Base-by-base conservation (phyloP, 2,797 vertebrate genomes). In the Mormyrops boulengeri region DNA sequence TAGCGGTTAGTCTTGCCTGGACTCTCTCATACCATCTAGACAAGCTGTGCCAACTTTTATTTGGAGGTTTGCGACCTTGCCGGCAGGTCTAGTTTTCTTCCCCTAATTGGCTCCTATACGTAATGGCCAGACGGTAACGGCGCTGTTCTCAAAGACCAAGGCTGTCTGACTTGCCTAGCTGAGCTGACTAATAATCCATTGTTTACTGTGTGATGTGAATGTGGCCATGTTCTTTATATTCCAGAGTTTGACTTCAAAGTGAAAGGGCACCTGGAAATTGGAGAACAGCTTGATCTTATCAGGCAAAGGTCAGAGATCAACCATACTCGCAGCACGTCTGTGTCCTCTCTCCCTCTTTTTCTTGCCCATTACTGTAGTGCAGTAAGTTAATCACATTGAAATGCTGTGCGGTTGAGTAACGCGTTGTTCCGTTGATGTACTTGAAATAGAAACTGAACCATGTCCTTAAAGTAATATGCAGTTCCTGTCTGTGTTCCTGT, bases 221-320 rank as follows among this genome's bases (percentile, higher is more conserved):
- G 8, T 26, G 2, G 9, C 49, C 2, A 41, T 52, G 5, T 82
- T 7, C 49, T 85, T 17, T 44, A 50, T 62, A 69, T 50, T 69
- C 22, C 30, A 98, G 97, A 94, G 89, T 98, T 98, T 95, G 94
- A 96, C 93, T 98, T 98, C 89, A 94, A 94, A 91, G 95, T 96
- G 88, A 96, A 92, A 92, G 96, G 97, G 41, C 98, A 99, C 44
- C 92, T 97, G 60, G 94, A 97, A 92, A 96, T 99, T 4, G 97
- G 97, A 0, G 97, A 99, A 91, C 77, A 93, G 8, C 92, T 98
- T 41, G 97, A 96, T 90, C 96, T 99, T 90, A 96, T 99, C 92
- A 95, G 97, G 52, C 98, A 99, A 93, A 97, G 96, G 98, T 98
- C 91, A 95, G 93, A 44, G 47, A 0, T 88, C 62, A 87, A 1